Percentiles rank a stretch among this genome's conserved stretches.
These are phyloP conservation scores for Operophtera brumata DNA, from an alignment of 2,888 invertebrate species.

Conservation along the genomic window DNA sequence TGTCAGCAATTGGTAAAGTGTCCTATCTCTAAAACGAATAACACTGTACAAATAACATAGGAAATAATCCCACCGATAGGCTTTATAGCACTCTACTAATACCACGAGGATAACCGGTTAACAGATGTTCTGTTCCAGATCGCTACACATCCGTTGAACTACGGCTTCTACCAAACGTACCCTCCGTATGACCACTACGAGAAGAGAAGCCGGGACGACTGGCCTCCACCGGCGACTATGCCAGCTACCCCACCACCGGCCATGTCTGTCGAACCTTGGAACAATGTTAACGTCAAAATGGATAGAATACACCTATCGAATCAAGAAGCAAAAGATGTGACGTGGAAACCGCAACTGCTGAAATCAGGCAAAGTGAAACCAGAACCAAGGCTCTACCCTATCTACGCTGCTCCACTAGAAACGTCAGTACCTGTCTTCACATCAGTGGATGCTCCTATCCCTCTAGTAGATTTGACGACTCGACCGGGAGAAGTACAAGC, in stretches of 20 bases:
- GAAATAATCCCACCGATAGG: conserved; percentile 41
- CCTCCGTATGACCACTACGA: conserved; percentile 73
- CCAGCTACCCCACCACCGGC: conserved; percentile 54
- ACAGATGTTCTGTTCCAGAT: conserved; percentile 81
- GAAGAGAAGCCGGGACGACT: conserved; percentile 62
- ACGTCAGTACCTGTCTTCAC: conserved; percentile 47
- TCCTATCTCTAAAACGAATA: neutral
- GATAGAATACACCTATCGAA: conserved; percentile 55
- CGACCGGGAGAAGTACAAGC: conserved; percentile 72
- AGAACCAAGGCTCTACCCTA: conserved; percentile 57
- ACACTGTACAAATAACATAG: neutral
- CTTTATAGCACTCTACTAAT: conserved; percentile 60
- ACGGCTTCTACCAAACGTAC: conserved; percentile 85
- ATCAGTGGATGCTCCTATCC: conserved; percentile 55
- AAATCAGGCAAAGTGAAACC: conserved; percentile 45
- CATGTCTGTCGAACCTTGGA: conserved; percentile 48
- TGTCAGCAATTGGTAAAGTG: neutral
- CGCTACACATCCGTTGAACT: conserved; percentile 86
- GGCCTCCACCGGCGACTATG: conserved; percentile 58
- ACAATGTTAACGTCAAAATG: conserved; percentile 48
- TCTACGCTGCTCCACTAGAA: conserved; percentile 48
- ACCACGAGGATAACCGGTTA: conserved; percentile 66
- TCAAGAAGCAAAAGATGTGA: conserved; percentile 39
- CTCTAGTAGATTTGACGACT: conserved; percentile 61
- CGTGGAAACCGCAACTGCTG: conserved; percentile 49